Conservation (phyloP, 2,113 vertebrate species). For the rat (Rattus norvegicus) region DNA sequence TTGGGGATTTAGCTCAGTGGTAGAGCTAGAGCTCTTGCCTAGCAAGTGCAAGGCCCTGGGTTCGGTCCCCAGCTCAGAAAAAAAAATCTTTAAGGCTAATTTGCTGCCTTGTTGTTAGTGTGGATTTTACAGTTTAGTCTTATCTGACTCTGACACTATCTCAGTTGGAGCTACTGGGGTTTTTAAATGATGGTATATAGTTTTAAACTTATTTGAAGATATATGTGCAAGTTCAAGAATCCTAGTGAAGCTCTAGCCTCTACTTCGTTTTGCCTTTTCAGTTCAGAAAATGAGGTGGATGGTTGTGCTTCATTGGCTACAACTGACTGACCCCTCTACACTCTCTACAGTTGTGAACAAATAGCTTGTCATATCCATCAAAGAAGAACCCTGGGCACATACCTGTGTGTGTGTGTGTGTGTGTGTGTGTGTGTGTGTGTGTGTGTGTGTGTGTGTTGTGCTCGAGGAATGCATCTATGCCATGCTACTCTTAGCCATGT, state of each 20-base stretch:
- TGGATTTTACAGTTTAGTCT: conserved; percentile 24
- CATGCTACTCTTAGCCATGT: conserved; percentile 8
- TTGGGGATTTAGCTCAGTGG: too few relatives aligned
- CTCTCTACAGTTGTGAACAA: conserved; percentile 57
- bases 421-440: neutral
- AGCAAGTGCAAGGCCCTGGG: too few relatives aligned
- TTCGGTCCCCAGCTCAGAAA: too few relatives aligned
- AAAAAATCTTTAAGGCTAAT: neutral
- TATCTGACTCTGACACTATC: neutral
- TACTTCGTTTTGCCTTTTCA: conserved; percentile 54
- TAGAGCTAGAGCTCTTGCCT: too few relatives aligned
- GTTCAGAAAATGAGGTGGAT: conserved; percentile 47
- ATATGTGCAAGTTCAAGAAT: neutral
- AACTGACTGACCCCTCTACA: neutral
- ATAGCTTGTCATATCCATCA: conserved; percentile 57
- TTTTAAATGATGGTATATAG: neutral
- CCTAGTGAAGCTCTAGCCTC: neutral
- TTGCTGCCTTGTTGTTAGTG: conserved; percentile 4
- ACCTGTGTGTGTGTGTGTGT: neutral
- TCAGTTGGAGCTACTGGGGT: neutral
- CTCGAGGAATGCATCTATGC: neutral
- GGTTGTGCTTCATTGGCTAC: conserved; percentile 58
- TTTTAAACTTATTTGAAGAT: conserved; percentile 42
- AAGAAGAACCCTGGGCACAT: conserved; percentile 50
- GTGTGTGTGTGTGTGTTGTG: neutral